Evolutionary conservation across 2,888 invertebrate genomes (phyloP).

Genomic region (Maniola hyperantus): DNA sequence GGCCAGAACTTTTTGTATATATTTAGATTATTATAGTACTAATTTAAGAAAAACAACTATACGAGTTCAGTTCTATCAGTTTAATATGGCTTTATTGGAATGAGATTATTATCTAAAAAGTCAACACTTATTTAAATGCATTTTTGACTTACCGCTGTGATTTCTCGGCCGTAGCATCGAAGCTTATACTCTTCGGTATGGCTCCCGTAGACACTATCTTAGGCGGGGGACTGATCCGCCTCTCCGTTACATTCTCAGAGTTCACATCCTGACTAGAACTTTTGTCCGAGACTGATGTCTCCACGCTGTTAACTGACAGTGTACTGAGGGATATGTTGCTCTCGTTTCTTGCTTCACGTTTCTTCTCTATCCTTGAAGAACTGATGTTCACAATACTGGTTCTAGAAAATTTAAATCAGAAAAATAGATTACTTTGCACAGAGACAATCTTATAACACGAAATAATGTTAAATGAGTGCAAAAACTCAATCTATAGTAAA

Average conservation of each 20-base stretch:
- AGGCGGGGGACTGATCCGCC: conserved; percentile 70
- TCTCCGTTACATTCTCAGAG: conserved; percentile 73
- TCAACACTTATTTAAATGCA: no score
- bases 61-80: no score
- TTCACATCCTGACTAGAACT: conserved; percentile 79
- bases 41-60: no score
- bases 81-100: no score
- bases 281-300: conserved; percentile 71
- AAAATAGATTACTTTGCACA: no score
- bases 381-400: conserved; percentile 74
- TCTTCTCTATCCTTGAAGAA: conserved; percentile 71
- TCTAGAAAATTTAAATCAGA: conserved; percentile 38
- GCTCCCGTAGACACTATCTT: conserved; percentile 87
- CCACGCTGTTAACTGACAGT: conserved; percentile 72
- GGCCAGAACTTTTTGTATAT: no score
- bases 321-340: conserved; percentile 70
- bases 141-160: conserved; percentile 81
- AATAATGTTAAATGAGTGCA: no score
- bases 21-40: no score
- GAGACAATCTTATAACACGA: no score
- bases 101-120: no score
- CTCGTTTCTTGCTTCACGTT: conserved; percentile 50
- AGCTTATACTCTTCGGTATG: conserved; percentile 95
- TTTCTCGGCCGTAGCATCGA: conserved; percentile 94
- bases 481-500: no score